Conservation (phyloP, 2,888 invertebrate species). For the Plutella xylostella region DNA sequence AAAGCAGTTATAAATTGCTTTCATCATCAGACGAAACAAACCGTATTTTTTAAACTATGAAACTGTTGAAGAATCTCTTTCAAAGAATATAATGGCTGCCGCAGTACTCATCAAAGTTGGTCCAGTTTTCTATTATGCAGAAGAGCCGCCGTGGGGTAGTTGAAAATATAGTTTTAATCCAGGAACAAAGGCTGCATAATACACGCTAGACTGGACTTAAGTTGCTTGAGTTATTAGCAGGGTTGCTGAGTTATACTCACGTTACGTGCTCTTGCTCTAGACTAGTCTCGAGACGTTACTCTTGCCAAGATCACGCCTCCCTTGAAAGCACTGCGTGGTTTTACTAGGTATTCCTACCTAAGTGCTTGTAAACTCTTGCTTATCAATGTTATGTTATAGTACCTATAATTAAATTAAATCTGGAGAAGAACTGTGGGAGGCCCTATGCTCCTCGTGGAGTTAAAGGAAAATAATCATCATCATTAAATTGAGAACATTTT, state of each 20-base stretch:
- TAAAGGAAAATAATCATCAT: too few species aligned
- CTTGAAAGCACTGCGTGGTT: too few species aligned
- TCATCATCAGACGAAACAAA: too few species aligned
- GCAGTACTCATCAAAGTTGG: conserved; percentile 34
- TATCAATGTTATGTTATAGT: not conserved
- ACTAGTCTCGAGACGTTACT: too few species aligned
- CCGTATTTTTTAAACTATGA: too few species aligned
- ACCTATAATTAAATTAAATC: not conserved
- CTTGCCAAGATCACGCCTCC: too few species aligned
- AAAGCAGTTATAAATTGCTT: too few species aligned
- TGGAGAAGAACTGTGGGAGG: not conserved
- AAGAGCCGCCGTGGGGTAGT: conserved; percentile 13
- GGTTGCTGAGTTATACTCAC: not conserved
- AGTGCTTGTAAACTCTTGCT: not conserved
- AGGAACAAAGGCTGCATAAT: conserved; percentile 26
- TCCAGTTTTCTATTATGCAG: conserved; percentile 32
- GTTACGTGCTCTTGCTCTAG: not conserved
- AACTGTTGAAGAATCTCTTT: not conserved
- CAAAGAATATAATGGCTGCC: conserved; percentile 6
- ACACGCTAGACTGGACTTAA: not conserved
- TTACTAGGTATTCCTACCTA: too few species aligned
- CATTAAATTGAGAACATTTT: too few species aligned
- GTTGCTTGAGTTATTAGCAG: too few species aligned
- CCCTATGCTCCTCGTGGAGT: too few species aligned
- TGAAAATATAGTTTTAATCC: conserved; percentile 35